Percentiles rank a stretch among this genome's conserved stretches.
phyloP scores from a whole-genome alignment of 1,140 invertebrate species.

The Bombus ignitus region DNA sequence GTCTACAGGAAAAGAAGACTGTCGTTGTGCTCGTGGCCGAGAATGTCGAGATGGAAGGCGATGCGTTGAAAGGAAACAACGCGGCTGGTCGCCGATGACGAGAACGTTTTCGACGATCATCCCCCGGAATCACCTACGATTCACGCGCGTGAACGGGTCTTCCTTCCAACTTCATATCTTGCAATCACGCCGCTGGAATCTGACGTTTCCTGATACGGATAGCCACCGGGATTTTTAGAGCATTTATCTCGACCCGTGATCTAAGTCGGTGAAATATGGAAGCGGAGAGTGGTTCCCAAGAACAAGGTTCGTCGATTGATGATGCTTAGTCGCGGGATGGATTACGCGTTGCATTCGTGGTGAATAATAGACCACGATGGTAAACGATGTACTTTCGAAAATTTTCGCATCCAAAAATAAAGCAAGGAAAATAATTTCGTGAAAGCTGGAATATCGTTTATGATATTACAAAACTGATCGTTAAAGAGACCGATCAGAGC shows the following conservation, averaged over 20 bases:
- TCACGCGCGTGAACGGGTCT: neutral
- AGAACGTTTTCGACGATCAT: neutral
- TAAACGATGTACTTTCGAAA: neutral
- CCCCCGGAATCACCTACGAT: constrained; percentile 26
- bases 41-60: neutral
- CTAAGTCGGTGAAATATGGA: constrained; percentile 44
- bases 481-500: neutral
- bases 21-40: too few relatives aligned
- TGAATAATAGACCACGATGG: constrained; percentile 20
- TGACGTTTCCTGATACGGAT: constrained; percentile 23
- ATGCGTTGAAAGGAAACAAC: neutral
- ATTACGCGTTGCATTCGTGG: neutral
- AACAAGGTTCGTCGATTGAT: constrained; percentile 18
- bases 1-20: neutral
- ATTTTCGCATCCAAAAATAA: neutral
- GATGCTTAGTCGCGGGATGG: constrained; percentile 13
- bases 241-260: constrained; percentile 38
- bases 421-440: neutral
- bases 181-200: constrained; percentile 31
- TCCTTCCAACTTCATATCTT: constrained; percentile 5
- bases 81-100: neutral
- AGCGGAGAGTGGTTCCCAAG: constrained; percentile 1
- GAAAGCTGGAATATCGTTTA: neutral
- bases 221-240: constrained; percentile 30
- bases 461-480: neutral